Percentiles rank a stretch among this genome's conserved stretches.
Conservation (phyloP, 1,140 invertebrate genomes). For the Plutomurus gul region DNA sequence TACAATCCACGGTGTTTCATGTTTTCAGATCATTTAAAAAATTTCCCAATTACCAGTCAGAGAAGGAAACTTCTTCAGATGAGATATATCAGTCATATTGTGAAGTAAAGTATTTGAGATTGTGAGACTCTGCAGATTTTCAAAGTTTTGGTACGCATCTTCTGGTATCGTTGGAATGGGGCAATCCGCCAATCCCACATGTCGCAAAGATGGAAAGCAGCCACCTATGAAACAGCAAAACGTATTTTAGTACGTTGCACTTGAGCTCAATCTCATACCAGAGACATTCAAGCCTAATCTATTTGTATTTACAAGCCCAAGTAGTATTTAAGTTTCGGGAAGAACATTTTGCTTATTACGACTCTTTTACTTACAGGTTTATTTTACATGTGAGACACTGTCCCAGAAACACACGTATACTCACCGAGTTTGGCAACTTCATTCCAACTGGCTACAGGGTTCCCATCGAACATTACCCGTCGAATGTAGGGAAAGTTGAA, state of each 20-base stretch:
- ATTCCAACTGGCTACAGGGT: constrained; percentile 77
- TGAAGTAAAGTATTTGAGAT: constrained; percentile 79
- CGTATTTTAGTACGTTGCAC: neutral
- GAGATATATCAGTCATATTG: constrained; percentile 85
- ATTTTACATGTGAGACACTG: neutral
- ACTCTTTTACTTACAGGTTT: neutral
- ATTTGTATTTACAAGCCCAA: too few species aligned
- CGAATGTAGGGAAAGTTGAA: constrained; percentile 51
- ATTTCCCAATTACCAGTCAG: too few species aligned
- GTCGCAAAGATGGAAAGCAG: constrained; percentile 78
- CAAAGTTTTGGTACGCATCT: constrained; percentile 66
- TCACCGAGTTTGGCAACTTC: constrained; percentile 79
- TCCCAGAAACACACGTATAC: neutral
- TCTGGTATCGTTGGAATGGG: constrained; percentile 63
- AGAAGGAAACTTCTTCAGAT: constrained; percentile 76
- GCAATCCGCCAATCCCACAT: constrained; percentile 83
- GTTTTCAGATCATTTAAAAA: too few species aligned
- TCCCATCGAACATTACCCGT: constrained; percentile 59
- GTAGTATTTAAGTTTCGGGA: neutral
- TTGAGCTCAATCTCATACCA: too few species aligned
- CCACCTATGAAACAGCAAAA: constrained; percentile 33
- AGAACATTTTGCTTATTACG: neutral
- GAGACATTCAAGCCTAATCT: too few species aligned
- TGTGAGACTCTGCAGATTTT: constrained; percentile 76
- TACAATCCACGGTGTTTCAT: too few species aligned